Evolutionary conservation across 2,113 vertebrate genomes (phyloP).

Genomic region (Perca schrenkii): DNA sequence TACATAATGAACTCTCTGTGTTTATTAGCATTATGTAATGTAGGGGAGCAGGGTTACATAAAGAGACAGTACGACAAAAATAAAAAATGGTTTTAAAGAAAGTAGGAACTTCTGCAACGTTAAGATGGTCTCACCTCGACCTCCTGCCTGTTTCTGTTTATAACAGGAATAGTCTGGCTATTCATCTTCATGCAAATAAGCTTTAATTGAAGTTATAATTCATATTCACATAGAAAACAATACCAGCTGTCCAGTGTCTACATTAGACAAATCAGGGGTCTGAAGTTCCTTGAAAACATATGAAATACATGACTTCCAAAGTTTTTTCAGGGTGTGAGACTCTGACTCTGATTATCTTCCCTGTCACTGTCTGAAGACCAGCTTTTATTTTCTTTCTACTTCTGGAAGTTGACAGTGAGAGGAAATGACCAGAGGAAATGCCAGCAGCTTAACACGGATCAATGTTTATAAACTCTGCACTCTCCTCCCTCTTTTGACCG

Average conservation of each 20-base stretch:
- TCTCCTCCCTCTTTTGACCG: neutral
- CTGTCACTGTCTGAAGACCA: neutral
- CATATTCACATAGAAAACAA: slow-evolving; percentile 1
- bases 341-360: neutral
- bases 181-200: neutral
- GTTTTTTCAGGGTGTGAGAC: neutral
- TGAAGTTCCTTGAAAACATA: neutral
- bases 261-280: neutral
- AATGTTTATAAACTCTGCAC: slow-evolving; percentile 39
- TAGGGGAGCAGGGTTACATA: neutral
- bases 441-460: slow-evolving; percentile 46
- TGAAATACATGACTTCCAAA: neutral
- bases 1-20: slow-evolving; percentile 6
- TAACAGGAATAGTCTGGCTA: neutral
- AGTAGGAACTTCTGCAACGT: neutral
- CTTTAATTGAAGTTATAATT: neutral
- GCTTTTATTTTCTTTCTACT: slow-evolving; percentile 9
- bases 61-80: neutral
- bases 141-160: neutral
- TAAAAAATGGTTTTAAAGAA: neutral
- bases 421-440: slow-evolving; percentile 73
- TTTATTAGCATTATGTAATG: slow-evolving; percentile 13
- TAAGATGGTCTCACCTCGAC: neutral
- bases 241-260: neutral
- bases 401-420: slow-evolving; percentile 33